Evolutionary conservation across 2,888 invertebrate genomes (phyloP), one percentile per base, ranked within the genome.

Genomic region (Aelia acuminata): DNA sequence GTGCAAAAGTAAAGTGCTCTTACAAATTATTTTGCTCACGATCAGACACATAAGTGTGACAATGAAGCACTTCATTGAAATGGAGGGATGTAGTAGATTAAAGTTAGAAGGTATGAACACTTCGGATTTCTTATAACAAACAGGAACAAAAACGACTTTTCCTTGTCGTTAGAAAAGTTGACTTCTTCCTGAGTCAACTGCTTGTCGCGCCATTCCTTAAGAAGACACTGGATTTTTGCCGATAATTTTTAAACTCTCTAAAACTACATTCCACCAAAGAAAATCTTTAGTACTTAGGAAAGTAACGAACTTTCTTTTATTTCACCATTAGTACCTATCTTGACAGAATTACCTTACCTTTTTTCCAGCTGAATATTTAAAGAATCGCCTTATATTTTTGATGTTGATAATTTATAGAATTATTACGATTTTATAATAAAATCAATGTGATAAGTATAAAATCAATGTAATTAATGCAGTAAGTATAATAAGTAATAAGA

Each of bases 161-260:
- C 35, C 35, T 31, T 35, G 26, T 70, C 63, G 63, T 70, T 70
- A 70, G 63, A 70, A 70, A 70, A 35, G 63, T 70, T 35, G 31
- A 18, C 35, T 70, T 7, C 31, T 31, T 70, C 35, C 35, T n/a
- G 35, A 70, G 63, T 35, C 63, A 70, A 70, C 18, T 18, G 63
- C 20, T 35, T 70, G 31, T 18, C 63, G 63, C 18, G 18, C 63
- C 63, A 70, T 70, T 70, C 63, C 63, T 70, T 70, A 18, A 18
- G 18, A 2, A 20, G 63, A 35, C 18, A 5, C 13, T 31, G 63
- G 63, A 70, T 70, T 70, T 70, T 70, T 70, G 35, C 63, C 63
- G 31, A 70, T 70, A 70, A 70, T 70, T 70, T 70, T 70, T 18
- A 70, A 70, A 31, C 63, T 70, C 63, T 70, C 63, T 70, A 70